Evolutionary conservation across 2,888 invertebrate genomes (phyloP).

Genomic region (Magallana nippona): DNA sequence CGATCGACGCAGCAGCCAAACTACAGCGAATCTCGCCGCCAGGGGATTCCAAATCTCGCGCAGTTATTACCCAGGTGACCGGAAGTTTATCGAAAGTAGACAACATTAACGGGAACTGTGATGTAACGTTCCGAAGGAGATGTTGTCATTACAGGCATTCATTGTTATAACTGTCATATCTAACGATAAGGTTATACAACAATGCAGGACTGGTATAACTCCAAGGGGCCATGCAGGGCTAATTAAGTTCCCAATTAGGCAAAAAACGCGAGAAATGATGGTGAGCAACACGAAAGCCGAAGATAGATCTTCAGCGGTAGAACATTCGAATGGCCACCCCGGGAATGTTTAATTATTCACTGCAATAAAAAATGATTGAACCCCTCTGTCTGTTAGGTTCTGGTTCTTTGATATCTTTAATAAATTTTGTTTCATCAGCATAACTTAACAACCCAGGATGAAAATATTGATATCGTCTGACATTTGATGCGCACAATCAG

Average conservation of each 20-base stretch:
- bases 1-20: background rate
- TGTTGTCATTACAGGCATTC: constrained; percentile 23
- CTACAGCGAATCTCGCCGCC: constrained; percentile 2
- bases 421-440: constrained; percentile 23
- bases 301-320: constrained; percentile 26
- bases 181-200: constrained; percentile 20
- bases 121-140: constrained; percentile 27
- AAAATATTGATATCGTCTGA: background rate
- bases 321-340: constrained; percentile 28
- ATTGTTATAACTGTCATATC: constrained; percentile 35
- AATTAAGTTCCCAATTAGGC: constrained; percentile 36
- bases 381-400: background rate
- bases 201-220: constrained; percentile 12
- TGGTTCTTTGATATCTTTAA: constrained; percentile 18
- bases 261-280: constrained; percentile 36
- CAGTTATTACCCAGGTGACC: constrained; percentile 12
- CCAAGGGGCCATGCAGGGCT: constrained; percentile 27
- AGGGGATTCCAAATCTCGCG: background rate
- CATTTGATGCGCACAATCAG: background rate
- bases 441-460: background rate
- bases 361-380: constrained; percentile 26
- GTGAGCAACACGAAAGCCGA: constrained; percentile 20
- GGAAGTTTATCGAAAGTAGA: constrained; percentile 22
- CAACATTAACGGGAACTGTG: background rate
- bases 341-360: constrained; percentile 30